These are phyloP conservation scores for Kryphioiulus occultus DNA, from an alignment of 2,888 invertebrate genomes.

Conservation along the genomic window DNA sequence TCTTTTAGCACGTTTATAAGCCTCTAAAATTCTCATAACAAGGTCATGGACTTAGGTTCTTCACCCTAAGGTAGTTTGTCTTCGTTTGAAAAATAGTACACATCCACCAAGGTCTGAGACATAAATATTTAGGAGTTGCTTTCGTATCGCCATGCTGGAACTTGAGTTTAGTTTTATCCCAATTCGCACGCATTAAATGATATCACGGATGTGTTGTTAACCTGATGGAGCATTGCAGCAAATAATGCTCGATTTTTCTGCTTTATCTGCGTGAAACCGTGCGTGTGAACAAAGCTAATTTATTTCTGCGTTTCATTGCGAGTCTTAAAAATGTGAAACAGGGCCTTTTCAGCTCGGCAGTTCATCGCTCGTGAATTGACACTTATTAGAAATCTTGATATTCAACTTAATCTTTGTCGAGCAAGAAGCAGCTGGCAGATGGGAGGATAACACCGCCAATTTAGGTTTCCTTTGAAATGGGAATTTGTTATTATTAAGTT, in stretches of 20 bases:
- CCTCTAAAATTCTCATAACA: constrained; percentile 20
- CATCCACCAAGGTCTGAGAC: not conserved
- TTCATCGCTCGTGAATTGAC: not conserved
- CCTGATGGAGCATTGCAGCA: not conserved
- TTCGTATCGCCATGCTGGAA: not conserved
- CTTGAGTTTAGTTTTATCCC: not conserved
- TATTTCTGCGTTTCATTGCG: not conserved
- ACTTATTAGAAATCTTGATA: constrained; percentile 3
- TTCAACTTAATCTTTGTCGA: not conserved
- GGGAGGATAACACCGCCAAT: not conserved
- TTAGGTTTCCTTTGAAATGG: not conserved
- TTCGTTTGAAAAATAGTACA: not conserved
- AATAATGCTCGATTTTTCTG: not conserved
- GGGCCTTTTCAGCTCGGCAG: not conserved
- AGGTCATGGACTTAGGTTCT: constrained; percentile 26
- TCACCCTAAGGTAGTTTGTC: not conserved
- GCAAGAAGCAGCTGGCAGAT: not conserved
- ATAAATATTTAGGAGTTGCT: not conserved
- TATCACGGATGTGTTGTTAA: not conserved
- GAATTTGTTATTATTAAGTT: not conserved
- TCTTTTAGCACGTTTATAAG: constrained; percentile 30
- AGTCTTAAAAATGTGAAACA: not conserved
- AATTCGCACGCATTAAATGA: not conserved
- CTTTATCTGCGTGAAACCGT: constrained; percentile 6
- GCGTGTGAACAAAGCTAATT: constrained; percentile 14